Percentiles rank a stretch among this genome's conserved stretches.
Evolutionary conservation across 2,888 invertebrate species (phyloP).

Genomic region (Eucriotettix oculatus): DNA sequence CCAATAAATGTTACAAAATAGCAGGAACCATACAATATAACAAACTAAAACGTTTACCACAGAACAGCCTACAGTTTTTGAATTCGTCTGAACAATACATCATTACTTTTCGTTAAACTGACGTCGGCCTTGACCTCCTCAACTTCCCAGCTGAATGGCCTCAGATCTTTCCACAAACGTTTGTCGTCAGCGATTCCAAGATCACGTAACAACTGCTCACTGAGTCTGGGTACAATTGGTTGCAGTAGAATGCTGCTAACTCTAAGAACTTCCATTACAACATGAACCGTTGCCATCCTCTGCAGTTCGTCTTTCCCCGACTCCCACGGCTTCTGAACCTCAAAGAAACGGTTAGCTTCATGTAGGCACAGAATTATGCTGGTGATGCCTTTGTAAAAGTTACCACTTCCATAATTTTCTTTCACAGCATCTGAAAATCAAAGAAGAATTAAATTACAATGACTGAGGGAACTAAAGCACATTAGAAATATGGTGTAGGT

Average conservation of each 20-base stretch:
- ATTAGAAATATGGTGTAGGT: too few species aligned
- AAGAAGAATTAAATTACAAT: too few species aligned
- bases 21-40: too few species aligned
- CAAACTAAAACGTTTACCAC: too few species aligned
- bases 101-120: too few species aligned
- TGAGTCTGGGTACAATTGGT: slow-evolving; percentile 68
- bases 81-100: too few species aligned
- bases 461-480: too few species aligned
- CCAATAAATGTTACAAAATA: too few species aligned
- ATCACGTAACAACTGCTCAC: slow-evolving; percentile 51
- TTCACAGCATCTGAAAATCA: slow-evolving; percentile 38
- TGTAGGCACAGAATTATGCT: slow-evolving; percentile 56
- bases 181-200: slow-evolving; percentile 29
- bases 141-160: too few species aligned
- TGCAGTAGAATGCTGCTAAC: slow-evolving; percentile 64
- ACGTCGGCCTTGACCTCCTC: too few species aligned
- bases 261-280: slow-evolving; percentile 72
- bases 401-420: slow-evolving; percentile 51
- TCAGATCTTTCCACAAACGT: too few species aligned
- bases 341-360: slow-evolving; percentile 71
- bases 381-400: slow-evolving; percentile 73
- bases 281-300: slow-evolving; percentile 56
- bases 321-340: slow-evolving; percentile 77
- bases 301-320: slow-evolving; percentile 45
- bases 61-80: too few species aligned